Percentiles rank a stretch among this genome's conserved stretches.
Evolutionary conservation across 2,888 invertebrate species (phyloP).

Genomic region (Drosophila flavopinicola): DNA sequence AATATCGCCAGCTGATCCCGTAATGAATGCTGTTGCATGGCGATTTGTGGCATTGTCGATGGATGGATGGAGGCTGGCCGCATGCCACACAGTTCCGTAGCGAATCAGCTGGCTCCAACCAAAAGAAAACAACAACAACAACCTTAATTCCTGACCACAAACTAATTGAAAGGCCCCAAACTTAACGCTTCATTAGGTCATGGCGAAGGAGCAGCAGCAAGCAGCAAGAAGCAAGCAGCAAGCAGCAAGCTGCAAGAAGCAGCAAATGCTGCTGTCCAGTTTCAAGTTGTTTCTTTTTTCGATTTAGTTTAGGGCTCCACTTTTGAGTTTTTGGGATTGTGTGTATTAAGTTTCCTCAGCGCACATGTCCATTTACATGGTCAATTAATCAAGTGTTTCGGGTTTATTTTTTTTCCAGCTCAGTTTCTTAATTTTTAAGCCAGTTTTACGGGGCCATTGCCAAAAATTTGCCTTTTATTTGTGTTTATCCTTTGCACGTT

Average conservation of each 20-base stretch:
- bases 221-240: not conserved
- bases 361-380: constrained; percentile 78
- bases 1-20: constrained; percentile 70
- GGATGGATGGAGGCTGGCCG: constrained; percentile 18
- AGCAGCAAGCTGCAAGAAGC: constrained; percentile 7
- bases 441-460: constrained; percentile 28
- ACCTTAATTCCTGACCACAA: constrained; percentile 16
- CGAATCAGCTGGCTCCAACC: constrained; percentile 31
- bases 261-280: constrained; percentile 24
- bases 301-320: constrained; percentile 48
- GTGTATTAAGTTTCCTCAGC: constrained; percentile 68
- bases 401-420: constrained; percentile 9
- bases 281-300: constrained; percentile 5
- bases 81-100: constrained; percentile 41
- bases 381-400: constrained; percentile 67
- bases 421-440: constrained; percentile 47
- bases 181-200: constrained; percentile 75
- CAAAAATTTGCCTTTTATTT: constrained; percentile 46
- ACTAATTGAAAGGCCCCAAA: constrained; percentile 68
- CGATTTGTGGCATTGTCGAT: constrained; percentile 45
- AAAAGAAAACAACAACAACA: too few species aligned
- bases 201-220: constrained; percentile 10
- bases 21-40: constrained; percentile 64
- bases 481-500: constrained; percentile 52
- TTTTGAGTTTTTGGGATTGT: constrained; percentile 15